Evolutionary conservation across 2,113 vertebrate species (phyloP).

Genomic region (Suncus etruscus): DNA sequence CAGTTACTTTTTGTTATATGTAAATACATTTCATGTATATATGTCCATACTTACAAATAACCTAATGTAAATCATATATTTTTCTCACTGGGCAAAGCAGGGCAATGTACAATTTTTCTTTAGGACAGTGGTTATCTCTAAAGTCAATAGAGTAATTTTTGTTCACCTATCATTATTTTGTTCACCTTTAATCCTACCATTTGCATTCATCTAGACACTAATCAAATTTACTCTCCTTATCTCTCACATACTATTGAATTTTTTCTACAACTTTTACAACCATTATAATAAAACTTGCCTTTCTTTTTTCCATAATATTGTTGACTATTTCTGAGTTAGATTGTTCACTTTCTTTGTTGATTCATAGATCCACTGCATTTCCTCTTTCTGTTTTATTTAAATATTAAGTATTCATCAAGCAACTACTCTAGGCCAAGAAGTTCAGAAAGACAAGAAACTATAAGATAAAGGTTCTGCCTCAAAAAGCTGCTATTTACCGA

Average conservation of each 20-base stretch:
- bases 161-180: background rate
- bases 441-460: background rate
- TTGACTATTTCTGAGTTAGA: background rate
- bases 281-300: background rate
- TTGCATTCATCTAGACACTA: background rate
- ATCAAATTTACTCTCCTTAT: background rate
- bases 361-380: background rate
- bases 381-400: constrained; percentile 6
- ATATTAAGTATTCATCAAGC: background rate
- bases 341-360: background rate
- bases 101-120: background rate
- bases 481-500: background rate
- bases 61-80: background rate
- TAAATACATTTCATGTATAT: too few relatives aligned
- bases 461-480: background rate
- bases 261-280: background rate
- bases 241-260: background rate
- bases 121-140: background rate
- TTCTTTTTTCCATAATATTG: background rate
- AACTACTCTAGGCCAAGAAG: background rate
- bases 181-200: background rate
- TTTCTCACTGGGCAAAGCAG: background rate
- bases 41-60: too few relatives aligned
- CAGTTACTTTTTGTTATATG: too few relatives aligned
- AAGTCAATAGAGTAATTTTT: background rate